These are phyloP conservation scores for Falco naumanni DNA, from an alignment of 2,797 vertebrate genomes.

Conservation along the genomic window DNA sequence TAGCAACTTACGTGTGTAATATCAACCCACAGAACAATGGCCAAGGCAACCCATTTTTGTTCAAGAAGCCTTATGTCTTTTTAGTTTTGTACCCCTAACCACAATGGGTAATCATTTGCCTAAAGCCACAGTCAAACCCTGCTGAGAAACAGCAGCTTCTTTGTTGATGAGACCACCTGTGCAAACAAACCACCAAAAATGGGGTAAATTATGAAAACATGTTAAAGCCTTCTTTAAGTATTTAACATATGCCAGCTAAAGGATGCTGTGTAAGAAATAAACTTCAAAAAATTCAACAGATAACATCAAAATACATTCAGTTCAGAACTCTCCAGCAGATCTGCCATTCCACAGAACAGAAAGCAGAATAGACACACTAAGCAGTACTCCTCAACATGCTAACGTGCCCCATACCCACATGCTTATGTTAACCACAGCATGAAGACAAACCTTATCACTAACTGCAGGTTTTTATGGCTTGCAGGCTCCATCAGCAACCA, in stretches of 20 bases:
- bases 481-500: neutral
- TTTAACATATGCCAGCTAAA: neutral
- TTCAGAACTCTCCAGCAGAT: neutral
- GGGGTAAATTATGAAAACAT: neutral
- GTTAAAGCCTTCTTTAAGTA: neutral
- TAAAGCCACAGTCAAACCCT: neutral
- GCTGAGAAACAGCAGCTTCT: neutral
- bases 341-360: neutral
- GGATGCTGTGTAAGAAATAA: neutral
- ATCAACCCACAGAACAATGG: neutral
- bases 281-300: neutral
- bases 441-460: conserved; percentile 11
- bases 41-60: neutral
- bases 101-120: neutral
- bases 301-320: neutral
- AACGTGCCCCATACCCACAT: neutral
- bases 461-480: neutral
- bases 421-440: neutral
- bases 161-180: neutral
- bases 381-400: neutral
- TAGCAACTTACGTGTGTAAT: neutral
- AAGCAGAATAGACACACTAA: neutral
- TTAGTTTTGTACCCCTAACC: neutral
- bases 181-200: neutral
- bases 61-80: neutral